Percentiles rank a stretch among this genome's conserved stretches.
Conservation (phyloP, 2,113 vertebrate genomes). For the Menura novaehollandiae region DNA sequence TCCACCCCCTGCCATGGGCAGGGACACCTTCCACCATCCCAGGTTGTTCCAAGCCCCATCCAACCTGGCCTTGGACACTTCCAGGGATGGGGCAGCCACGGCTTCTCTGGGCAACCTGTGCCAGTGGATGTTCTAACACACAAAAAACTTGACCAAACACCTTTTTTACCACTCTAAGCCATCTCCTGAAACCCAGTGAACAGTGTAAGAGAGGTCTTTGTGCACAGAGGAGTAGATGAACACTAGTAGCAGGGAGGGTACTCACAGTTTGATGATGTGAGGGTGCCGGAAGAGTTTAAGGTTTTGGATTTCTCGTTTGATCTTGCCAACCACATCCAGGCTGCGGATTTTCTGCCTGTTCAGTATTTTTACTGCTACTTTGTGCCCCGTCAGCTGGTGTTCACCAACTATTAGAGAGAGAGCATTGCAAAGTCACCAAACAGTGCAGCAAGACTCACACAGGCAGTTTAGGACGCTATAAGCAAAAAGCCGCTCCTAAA, state of each 20-base stretch:
- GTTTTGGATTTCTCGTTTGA: constrained; percentile 98
- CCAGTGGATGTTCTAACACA: not conserved
- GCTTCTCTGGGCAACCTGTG: not conserved
- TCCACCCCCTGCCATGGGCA: not conserved
- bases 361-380: constrained; percentile 98
- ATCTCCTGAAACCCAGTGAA: not conserved
- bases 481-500: not conserved
- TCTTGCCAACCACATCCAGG: constrained; percentile 98
- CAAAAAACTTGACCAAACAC: not conserved
- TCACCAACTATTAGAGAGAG: constrained; percentile 85
- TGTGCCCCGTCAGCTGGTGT: constrained; percentile 95
- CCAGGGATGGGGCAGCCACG: not conserved
- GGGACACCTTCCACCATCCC: not conserved
- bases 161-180: not conserved
- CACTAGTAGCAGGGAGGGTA: constrained; percentile 12
- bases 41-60: not conserved
- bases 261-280: constrained; percentile 99
- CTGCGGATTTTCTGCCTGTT: constrained; percentile 98
- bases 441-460: not conserved
- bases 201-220: rapidly evolving
- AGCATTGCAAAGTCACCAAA: constrained; percentile 26
- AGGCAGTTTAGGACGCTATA: not conserved
- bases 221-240: not conserved
- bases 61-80: not conserved
- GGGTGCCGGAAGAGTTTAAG: constrained; percentile 98